Conservation (phyloP, 2,113 vertebrate genomes). For the Python bivittatus region DNA sequence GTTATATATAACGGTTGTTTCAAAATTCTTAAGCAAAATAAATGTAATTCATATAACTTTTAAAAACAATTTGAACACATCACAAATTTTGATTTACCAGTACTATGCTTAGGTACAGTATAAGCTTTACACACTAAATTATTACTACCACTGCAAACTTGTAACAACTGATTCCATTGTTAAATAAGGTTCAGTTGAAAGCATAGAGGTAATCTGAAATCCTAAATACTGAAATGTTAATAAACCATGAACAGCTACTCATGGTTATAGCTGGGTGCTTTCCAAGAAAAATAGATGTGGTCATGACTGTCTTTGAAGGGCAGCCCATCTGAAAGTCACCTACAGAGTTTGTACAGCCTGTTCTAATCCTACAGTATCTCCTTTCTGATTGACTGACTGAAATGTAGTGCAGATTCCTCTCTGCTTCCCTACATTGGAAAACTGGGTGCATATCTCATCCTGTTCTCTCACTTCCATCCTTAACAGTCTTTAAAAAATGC, state of each 20-base stretch:
- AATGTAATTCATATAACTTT: neutral
- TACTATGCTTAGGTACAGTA: too few relatives aligned
- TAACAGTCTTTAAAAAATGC: neutral
- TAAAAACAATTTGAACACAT: slow-evolving; percentile 1
- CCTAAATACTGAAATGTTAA: neutral
- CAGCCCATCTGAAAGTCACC: neutral
- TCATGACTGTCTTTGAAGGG: neutral
- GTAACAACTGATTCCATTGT: slow-evolving; percentile 3
- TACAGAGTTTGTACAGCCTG: neutral
- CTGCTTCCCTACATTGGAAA: neutral
- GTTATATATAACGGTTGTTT: too few relatives aligned
- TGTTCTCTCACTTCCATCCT: neutral
- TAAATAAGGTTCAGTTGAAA: neutral
- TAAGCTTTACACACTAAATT: too few relatives aligned
- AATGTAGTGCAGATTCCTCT: neutral
- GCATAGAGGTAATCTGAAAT: slow-evolving; percentile 17
- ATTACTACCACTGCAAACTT: too few relatives aligned
- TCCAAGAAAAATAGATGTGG: neutral
- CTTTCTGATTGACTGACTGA: neutral
- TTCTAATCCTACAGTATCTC: neutral
- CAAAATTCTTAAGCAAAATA: slow-evolving; percentile 25
- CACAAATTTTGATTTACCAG: neutral
- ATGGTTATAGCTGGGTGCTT: neutral
- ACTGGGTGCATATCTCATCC: neutral
- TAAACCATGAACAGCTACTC: neutral